A percentile compares a stretch with the other conserved stretches of the same genome.
These are phyloP conservation scores for Drosophila willistoni DNA, from an alignment of 1,140 invertebrate species.

Conservation along the genomic window DNA sequence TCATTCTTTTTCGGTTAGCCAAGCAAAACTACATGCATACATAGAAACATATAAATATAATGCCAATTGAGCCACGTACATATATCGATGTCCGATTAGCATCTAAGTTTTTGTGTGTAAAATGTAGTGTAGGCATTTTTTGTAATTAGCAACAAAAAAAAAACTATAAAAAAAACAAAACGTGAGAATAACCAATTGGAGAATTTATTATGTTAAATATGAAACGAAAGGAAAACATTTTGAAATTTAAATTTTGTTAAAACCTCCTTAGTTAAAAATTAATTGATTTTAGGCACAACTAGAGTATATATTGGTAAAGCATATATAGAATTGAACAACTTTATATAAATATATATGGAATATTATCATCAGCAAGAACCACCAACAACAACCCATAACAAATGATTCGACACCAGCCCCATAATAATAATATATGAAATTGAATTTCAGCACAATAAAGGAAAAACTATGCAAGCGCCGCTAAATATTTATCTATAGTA, in stretches of 20 bases:
- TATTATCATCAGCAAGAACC: slow-evolving; percentile 36
- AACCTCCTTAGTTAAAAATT: slow-evolving; percentile 61
- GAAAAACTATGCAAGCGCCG: slow-evolving; percentile 69
- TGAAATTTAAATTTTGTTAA: slow-evolving; percentile 36
- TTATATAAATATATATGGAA: neutral
- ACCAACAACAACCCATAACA: slow-evolving; percentile 17
- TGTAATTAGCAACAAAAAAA: slow-evolving; percentile 67
- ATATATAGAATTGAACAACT: slow-evolving; percentile 56
- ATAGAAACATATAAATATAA: slow-evolving; percentile 30
- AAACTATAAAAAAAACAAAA: slow-evolving; percentile 6
- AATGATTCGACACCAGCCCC: slow-evolving; percentile 43
- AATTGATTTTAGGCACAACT: slow-evolving; percentile 71
- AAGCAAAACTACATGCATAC: slow-evolving; percentile 43
- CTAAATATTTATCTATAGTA: slow-evolving; percentile 79
- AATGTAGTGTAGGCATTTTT: slow-evolving; percentile 77
- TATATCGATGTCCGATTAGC: slow-evolving; percentile 63
- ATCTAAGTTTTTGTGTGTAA: slow-evolving; percentile 70
- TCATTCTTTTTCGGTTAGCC: slow-evolving; percentile 44
- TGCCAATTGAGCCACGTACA: slow-evolving; percentile 4
- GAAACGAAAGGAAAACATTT: slow-evolving; percentile 41
- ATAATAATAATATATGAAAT: slow-evolving; percentile 27
- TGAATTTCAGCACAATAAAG: slow-evolving; percentile 66
- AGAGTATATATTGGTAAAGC: slow-evolving; percentile 56
- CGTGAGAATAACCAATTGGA: slow-evolving; percentile 57
- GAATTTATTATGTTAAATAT: slow-evolving; percentile 73